Evolutionary conservation across 2,888 invertebrate species (phyloP).

Genomic region (Limnephilus lunatus): DNA sequence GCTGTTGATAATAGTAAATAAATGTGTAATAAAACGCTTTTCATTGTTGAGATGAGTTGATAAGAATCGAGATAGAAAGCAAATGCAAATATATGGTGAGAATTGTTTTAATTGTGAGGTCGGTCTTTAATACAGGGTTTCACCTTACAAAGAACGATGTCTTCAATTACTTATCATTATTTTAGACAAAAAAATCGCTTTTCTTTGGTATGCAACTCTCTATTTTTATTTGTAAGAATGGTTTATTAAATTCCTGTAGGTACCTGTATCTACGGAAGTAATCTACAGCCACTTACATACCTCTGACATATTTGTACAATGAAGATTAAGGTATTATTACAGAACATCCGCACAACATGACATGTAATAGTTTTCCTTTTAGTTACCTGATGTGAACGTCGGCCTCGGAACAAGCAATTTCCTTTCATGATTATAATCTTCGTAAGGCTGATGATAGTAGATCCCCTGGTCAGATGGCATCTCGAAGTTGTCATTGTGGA

Average conservation of each 20-base stretch:
- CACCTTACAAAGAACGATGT: not conserved
- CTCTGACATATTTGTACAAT: not conserved
- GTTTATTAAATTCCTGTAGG: not conserved
- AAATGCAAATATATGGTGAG: not conserved
- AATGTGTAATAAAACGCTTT: not conserved
- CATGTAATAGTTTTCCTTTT: not conserved
- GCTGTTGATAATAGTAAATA: not conserved
- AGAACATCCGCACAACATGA: not conserved
- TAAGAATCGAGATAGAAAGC: not conserved
- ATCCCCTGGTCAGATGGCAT: constrained; percentile 60
- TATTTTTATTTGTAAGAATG: not conserved
- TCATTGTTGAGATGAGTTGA: not conserved
- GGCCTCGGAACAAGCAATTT: constrained; percentile 64
- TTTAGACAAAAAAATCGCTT: not conserved
- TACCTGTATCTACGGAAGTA: not conserved
- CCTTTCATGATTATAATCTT: constrained; percentile 62
- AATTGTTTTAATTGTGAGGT: not conserved
- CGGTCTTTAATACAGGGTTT: not conserved
- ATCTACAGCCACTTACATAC: not conserved
- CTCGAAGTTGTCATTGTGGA: constrained; percentile 67
- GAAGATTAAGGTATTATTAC: not conserved
- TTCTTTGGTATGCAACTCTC: not conserved
- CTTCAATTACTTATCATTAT: not conserved
- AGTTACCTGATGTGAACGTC: constrained; percentile 53
- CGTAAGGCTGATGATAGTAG: constrained; percentile 60